Evolutionary conservation across 1,140 invertebrate species (phyloP), one percentile per base, ranked within the genome.

Genomic region (Mercenaria mercenaria): DNA sequence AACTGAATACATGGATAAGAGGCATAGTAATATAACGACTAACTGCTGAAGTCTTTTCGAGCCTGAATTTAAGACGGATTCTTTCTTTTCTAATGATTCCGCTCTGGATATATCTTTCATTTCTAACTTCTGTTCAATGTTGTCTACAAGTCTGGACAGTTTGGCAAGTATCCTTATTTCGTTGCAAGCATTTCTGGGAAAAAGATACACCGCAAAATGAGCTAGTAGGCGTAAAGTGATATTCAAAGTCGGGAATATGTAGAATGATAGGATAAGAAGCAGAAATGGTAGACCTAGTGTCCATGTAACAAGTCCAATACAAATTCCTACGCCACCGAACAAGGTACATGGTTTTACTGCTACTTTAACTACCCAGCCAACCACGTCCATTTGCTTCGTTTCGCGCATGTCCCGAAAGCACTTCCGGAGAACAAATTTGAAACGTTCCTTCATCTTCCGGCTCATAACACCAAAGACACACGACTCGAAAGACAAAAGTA

Each of bases 1-100:
- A 15, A 92, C 64, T 32, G 89, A 86, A 81, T 90, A 91, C 72
- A 93, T 47, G 18, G 89, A 88, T 11, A 92, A 18, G 11, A 93
- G 72, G 50, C 90, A 92, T 26, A 86, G 23, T n/a, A 85, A 10
- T 37, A 85, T 88, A 20, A 86, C 32, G n/a, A 91, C 10, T 26
- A 91, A 18, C 39, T 89, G 90, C 13, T 80, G 29, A n/a, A 59
- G 11, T 72, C 82, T 61, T 43, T 34, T 32, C 26, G 20, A 52
- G 2, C 18, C 26, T 6, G 59, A 67, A 1, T n/a, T 41, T n/a
- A 77, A n/a, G 0, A 77, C 52, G 20, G 43, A 4, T 26, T 79
- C 52, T 1, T 79, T 64, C 43, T 64, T 87, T 11, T 87, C 85
- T n/a, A 87, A 23, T 2, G 50, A 34, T 39, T 77, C 85, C 13